Conservation (phyloP, 1,140 invertebrate genomes). For the Geopemphigus sp. region DNA sequence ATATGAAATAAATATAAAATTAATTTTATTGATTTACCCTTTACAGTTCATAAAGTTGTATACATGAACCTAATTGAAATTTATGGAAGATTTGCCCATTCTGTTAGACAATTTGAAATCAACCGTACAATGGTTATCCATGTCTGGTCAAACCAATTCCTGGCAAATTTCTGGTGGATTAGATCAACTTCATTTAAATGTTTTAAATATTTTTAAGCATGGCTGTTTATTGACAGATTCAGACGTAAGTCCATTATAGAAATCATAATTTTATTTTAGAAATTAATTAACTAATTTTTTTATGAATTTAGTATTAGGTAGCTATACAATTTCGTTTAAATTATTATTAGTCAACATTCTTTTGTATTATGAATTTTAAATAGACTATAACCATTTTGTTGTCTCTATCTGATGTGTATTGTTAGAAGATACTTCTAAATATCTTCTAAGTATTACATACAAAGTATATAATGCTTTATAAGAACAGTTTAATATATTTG, state of each 20-base stretch:
- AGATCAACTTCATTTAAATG: conserved; percentile 61
- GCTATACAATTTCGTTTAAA: no score
- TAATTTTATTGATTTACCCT: not conserved
- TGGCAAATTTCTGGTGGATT: conserved; percentile 69
- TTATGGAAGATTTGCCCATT: conserved; percentile 20
- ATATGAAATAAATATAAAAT: not conserved
- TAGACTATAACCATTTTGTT: no score
- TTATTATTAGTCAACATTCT: no score
- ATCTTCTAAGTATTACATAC: no score
- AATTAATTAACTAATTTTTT: no score
- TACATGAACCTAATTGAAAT: not conserved
- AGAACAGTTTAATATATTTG: no score
- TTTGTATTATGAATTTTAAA: no score
- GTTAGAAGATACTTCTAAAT: no score
- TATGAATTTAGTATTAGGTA: no score
- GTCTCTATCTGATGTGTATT: no score
- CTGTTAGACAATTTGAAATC: conserved; percentile 57
- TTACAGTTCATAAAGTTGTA: not conserved
- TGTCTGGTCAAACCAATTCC: conserved; percentile 63
- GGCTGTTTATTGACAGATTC: conserved; percentile 60
- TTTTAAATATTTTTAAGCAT: conserved; percentile 66
- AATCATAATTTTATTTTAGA: no score
- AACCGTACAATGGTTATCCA: conserved; percentile 66
- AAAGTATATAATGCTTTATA: no score
- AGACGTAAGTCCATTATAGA: conserved; percentile 57